phyloP scores from a whole-genome alignment of 2,797 vertebrate genomes.

The Alauda arvensis region DNA sequence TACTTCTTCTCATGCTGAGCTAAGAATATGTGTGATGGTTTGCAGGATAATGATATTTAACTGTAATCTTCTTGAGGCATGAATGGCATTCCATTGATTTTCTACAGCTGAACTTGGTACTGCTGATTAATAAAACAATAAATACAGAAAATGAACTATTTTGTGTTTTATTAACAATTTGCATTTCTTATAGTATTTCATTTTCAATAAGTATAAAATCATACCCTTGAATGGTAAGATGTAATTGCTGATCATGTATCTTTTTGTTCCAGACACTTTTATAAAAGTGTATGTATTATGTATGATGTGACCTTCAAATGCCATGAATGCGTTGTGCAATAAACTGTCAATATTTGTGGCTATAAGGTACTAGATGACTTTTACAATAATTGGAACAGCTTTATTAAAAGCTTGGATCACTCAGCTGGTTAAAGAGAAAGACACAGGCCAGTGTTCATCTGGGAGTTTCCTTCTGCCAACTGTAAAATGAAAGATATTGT shows the following conservation, averaged over 20 bases:
- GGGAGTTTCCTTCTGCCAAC: conserved; percentile 74
- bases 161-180: conserved; percentile 41
- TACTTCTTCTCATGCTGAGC: not conserved
- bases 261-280: conserved; percentile 90
- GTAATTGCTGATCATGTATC: conserved; percentile 88
- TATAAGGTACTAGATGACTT: conserved; percentile 98
- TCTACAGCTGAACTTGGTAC: not conserved
- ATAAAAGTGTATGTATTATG: conserved; percentile 95
- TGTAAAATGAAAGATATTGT: conserved; percentile 73
- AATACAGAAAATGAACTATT: conserved; percentile 32
- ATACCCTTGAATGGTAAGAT: conserved; percentile 76
- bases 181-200: conserved; percentile 44
- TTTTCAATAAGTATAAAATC: conserved; percentile 69
- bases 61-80: conserved; percentile 7
- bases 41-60: not conserved
- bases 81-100: not conserved
- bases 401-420: conserved; percentile 98
- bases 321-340: conserved; percentile 99
- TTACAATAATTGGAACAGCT: conserved; percentile 99
- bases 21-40: not conserved
- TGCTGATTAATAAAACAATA: conserved; percentile 26
- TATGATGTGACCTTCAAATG: conserved; percentile 99
- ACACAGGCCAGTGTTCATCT: conserved; percentile 72
- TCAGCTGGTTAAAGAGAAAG: conserved; percentile 95
- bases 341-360: conserved; percentile 99